These are phyloP conservation scores for Rhorus exstirpatorius DNA, from an alignment of 2,888 invertebrate genomes.

Conservation along the genomic window DNA sequence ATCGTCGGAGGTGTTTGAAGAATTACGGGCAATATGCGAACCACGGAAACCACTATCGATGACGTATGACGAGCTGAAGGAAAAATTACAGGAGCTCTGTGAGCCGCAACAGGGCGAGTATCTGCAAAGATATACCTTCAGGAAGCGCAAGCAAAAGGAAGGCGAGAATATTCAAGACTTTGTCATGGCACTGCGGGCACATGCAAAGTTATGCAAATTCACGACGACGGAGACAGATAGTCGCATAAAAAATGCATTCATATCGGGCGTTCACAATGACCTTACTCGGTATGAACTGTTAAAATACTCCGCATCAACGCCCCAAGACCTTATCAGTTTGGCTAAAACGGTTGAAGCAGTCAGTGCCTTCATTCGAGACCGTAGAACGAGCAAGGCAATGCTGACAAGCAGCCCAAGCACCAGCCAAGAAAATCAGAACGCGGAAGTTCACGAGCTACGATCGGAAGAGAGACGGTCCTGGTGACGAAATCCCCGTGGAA, in stretches of 20 bases:
- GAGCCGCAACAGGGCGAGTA: constrained; percentile 12
- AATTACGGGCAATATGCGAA: constrained; percentile 19
- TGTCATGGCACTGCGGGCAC: constrained; percentile 3
- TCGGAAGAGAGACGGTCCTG: constrained; percentile 1
- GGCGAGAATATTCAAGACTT: constrained; percentile 47
- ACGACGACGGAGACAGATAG: constrained; percentile 7
- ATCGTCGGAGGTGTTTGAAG: constrained; percentile 24
- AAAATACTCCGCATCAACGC: constrained; percentile 10
- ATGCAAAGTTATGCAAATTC: constrained; percentile 34
- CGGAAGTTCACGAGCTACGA: constrained; percentile 4
- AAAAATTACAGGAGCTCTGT: constrained; percentile 13
- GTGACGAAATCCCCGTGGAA: constrained; percentile 1
- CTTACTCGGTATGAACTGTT: constrained; percentile 27
- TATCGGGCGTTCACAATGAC: constrained; percentile 5
- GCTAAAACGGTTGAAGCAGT: constrained; percentile 47
- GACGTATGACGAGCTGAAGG: constrained; percentile 26
- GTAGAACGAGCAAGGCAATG: constrained; percentile 4
- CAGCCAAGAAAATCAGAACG: background rate
- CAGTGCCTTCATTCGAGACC: constrained; percentile 6
- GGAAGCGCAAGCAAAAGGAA: constrained; percentile 29
- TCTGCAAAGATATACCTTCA: constrained; percentile 28
- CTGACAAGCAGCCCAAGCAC: background rate
- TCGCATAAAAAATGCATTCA: constrained; percentile 15
- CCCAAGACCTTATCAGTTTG: constrained; percentile 11
- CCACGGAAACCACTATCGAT: constrained; percentile 6